Evolutionary conservation across 2,888 invertebrate genomes (phyloP).

Genomic region (Dilophus febrilis): DNA sequence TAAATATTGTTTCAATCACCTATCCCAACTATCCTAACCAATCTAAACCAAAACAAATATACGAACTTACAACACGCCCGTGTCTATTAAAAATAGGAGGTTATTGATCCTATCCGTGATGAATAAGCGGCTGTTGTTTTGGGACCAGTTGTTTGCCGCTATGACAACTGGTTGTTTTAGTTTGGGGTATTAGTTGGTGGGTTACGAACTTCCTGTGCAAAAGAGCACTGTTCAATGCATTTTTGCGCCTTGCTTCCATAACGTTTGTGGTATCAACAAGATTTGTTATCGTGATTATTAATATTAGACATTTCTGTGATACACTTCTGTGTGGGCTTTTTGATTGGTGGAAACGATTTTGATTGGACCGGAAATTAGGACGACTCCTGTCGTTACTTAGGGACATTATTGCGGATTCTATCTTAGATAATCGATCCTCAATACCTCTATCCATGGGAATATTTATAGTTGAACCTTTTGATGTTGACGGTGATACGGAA

Average conservation of each 20-base stretch:
- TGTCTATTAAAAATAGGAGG: not conserved
- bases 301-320: not conserved
- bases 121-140: not conserved
- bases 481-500: not conserved
- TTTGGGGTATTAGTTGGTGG: no score
- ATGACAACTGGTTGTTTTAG: not conserved
- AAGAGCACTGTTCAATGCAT: no score
- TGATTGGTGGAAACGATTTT: not conserved
- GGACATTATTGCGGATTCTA: no score
- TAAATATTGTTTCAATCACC: no score
- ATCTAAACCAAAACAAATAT: no score
- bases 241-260: no score
- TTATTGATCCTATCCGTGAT: not conserved
- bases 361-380: not conserved
- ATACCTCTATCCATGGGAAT: no score
- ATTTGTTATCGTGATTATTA: not conserved
- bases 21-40: no score
- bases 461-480: no score
- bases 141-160: not conserved
- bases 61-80: no score
- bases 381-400: not conserved
- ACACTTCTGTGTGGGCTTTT: not conserved
- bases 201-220: no score
- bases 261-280: not conserved
- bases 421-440: no score